Conservation (phyloP, 2,797 vertebrate genomes). For the Danio choprae region DNA sequence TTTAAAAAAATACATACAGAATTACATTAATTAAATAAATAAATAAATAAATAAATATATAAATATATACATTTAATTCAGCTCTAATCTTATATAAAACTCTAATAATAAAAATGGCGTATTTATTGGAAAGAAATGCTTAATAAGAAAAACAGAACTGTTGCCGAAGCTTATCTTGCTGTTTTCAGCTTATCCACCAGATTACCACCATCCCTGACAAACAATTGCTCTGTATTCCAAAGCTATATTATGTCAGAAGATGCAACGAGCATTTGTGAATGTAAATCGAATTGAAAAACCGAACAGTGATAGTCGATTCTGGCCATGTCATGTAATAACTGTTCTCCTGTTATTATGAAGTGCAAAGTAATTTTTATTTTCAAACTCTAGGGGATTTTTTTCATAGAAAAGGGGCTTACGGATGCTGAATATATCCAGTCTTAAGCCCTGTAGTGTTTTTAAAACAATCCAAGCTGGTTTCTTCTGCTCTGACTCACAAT, state of each 20-base stretch:
- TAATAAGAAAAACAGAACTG: not conserved
- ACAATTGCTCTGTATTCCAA: constrained; percentile 28
- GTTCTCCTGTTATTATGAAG: not conserved
- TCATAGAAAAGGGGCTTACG: constrained; percentile 24
- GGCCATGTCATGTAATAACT: not conserved
- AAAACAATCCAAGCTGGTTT: constrained; percentile 1
- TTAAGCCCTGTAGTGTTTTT: not conserved
- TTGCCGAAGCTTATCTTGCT: constrained; percentile 32
- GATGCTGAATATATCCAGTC: not conserved
- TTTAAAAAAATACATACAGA: too few relatives aligned
- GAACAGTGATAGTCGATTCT: not conserved
- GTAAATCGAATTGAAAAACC: not conserved
- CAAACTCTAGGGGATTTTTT: not conserved
- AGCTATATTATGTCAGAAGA: constrained; percentile 44
- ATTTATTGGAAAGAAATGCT: not conserved
- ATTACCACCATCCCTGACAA: constrained; percentile 28
- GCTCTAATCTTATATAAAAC: constrained; percentile 25
- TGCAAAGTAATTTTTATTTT: constrained; percentile 2
- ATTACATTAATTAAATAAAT: too few relatives aligned
- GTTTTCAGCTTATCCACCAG: constrained; percentile 35
- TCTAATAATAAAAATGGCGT: not conserved
- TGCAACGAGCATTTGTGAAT: not conserved
- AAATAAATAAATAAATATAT: too few relatives aligned
- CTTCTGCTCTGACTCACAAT: not conserved
- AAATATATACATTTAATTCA: too few relatives aligned